Evolutionary conservation across 1,140 invertebrate species (phyloP).

Genomic region (Batillaria attramentaria): DNA sequence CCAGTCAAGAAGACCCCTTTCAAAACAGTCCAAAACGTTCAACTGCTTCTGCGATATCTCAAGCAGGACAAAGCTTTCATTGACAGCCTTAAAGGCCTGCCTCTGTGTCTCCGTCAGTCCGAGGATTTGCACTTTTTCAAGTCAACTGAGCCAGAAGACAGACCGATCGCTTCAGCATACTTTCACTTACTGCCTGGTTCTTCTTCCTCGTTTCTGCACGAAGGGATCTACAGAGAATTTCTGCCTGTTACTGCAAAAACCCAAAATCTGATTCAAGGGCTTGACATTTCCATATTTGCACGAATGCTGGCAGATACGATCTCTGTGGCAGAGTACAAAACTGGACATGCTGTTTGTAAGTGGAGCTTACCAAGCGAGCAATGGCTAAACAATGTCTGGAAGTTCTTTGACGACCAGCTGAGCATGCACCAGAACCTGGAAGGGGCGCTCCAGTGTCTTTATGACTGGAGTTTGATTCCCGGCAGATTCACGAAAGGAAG

Average conservation of each 20-base stretch:
- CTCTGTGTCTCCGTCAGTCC: constrained; percentile 21
- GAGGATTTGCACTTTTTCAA: constrained; percentile 9
- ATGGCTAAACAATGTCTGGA: constrained; percentile 16
- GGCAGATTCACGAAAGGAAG: background rate
- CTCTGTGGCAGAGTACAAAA: too few relatives aligned
- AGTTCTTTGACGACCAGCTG: background rate
- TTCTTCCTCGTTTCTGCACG: constrained; percentile 10
- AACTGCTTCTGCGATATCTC: background rate
- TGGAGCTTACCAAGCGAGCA: too few relatives aligned
- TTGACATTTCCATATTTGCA: constrained; percentile 20
- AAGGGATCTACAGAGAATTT: background rate
- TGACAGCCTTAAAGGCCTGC: background rate
- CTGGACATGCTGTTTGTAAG: too few relatives aligned
- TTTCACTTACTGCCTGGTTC: constrained; percentile 6
- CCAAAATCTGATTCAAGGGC: background rate
- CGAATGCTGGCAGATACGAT: background rate
- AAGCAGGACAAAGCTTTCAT: background rate
- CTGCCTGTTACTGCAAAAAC: background rate
- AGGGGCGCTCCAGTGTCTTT: background rate
- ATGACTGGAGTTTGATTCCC: constrained; percentile 25
- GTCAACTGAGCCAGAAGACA: background rate
- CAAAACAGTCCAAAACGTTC: background rate
- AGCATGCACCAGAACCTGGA: background rate
- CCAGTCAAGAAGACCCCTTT: constrained; percentile 4
- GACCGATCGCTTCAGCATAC: constrained; percentile 11